Base-by-base conservation (phyloP, 1,140 invertebrate genomes). In the Heliconius congener region DNA sequence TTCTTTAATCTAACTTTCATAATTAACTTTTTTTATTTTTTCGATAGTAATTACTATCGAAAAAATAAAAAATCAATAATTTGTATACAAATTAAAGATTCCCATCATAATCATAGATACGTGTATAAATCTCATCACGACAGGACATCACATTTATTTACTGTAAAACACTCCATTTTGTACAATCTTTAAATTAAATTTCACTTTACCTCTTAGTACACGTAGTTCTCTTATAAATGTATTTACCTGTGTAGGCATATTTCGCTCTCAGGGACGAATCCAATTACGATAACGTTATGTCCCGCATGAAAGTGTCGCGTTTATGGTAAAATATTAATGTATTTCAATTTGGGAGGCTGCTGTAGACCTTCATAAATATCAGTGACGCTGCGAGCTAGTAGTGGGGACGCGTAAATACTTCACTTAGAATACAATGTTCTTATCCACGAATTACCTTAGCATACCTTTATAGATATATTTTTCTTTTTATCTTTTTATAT, bases 281-380 rank as follows among this genome's bases (percentile, higher is more conserved):
- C 91, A 94, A 93, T 94, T 94, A 94, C 91, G 93, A 92, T 92
- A 94, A 90, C 89, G 93, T 91, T 93, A 91, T 92, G 90, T 93
- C 86, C 85, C 90, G 90, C 89, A 92, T 92, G 91, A 93, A 94
- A 94, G 90, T 93, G 92, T 94, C 92, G 91, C 91, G 87, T 93
- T 93, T 94, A 92, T 94, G 91, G 91, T 94, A 91, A 94, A 92
- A 93, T 94, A 94, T 94, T 92, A 94, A 94, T 94, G 91, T 93
- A 93, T 94, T 94, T 94, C 92, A 94, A 94, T 94, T 94, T 93
- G 90, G 91, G 85, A 87, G 85, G 88, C 87, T 89, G 89, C 85
- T 93, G 91, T 87, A 92, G 88, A 93, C 92, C 91, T 90, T 90
- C 88, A 94, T 94, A 94, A 94, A 94, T 94, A 94, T 91, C 88